These are phyloP conservation scores for Zaprionus camerounensis DNA, from an alignment of 1,140 invertebrate species.

Conservation along the genomic window DNA sequence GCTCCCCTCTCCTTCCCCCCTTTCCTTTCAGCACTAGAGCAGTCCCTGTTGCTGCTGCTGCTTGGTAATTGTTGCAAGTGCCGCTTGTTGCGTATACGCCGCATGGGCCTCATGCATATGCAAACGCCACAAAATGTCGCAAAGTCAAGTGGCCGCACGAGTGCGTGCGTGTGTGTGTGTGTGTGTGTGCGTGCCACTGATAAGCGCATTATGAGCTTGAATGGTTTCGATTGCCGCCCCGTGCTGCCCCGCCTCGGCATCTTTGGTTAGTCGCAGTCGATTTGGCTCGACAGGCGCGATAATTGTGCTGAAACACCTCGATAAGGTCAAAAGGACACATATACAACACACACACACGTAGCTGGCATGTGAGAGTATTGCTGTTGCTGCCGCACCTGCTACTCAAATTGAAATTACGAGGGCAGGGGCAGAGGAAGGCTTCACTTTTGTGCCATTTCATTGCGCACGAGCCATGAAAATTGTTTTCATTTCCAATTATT, in stretches of 20 bases:
- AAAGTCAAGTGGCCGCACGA: slow-evolving; percentile 13
- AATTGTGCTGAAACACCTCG: slow-evolving; percentile 27
- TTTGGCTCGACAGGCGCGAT: slow-evolving; percentile 38
- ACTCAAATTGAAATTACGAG: slow-evolving; percentile 36
- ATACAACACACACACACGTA: slow-evolving; percentile 11
- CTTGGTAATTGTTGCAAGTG: slow-evolving; percentile 7
- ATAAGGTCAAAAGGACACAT: slow-evolving; percentile 60
- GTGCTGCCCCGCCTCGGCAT: slow-evolving; percentile 5
- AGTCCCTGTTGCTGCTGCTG: slow-evolving; percentile 11
- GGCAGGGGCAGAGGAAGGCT: background rate
- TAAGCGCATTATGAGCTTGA: slow-evolving; percentile 76
- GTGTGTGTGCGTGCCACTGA: slow-evolving; percentile 61
- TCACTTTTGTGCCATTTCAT: slow-evolving; percentile 64
- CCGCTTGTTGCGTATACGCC: slow-evolving; percentile 60
- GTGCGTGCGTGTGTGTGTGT: slow-evolving; percentile 22
- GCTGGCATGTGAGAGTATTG: background rate
- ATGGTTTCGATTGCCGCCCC: slow-evolving; percentile 41
- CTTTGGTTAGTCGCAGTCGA: slow-evolving; percentile 38
- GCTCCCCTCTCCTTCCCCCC: background rate
- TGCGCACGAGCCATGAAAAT: slow-evolving; percentile 66
- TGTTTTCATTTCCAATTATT: slow-evolving; percentile 82
- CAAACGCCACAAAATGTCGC: slow-evolving; percentile 52
- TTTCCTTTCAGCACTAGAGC: too few species aligned
- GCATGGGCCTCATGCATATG: slow-evolving; percentile 69
- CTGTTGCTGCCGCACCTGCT: slow-evolving; percentile 43